These are phyloP conservation scores for Allygus modestus DNA, from an alignment of 2,888 invertebrate genomes.

Conservation along the genomic window DNA sequence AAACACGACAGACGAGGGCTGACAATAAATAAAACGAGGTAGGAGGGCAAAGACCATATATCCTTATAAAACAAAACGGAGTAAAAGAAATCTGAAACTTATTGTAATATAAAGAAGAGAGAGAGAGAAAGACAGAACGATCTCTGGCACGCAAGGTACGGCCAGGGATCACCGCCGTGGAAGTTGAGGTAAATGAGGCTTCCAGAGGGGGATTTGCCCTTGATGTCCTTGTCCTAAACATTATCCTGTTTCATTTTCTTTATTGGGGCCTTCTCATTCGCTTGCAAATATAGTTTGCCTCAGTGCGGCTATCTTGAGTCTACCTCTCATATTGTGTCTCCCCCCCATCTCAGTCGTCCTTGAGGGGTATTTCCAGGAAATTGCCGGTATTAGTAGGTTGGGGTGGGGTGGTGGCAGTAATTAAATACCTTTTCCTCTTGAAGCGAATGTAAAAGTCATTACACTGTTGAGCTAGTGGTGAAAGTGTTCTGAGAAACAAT, in stretches of 20 bases:
- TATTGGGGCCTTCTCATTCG: conserved; percentile 54
- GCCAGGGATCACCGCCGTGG: conserved; percentile 19
- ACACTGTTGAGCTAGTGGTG: not conserved
- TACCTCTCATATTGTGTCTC: conserved; percentile 37
- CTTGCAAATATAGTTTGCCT: conserved; percentile 57
- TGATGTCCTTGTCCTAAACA: conserved; percentile 51
- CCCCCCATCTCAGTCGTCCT: conserved; percentile 21
- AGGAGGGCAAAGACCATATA: conserved; percentile 31
- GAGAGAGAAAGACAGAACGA: conserved; percentile 10
- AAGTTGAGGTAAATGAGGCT: conserved; percentile 47
- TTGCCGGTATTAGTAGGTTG: conserved; percentile 5
- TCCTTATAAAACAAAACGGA: conserved; percentile 52
- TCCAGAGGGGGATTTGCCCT: conserved; percentile 46
- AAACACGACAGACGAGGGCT: conserved; percentile 29
- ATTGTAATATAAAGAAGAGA: conserved; percentile 34
- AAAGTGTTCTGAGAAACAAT: not conserved
- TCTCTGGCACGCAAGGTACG: conserved; percentile 44
- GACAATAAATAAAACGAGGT: conserved; percentile 33
- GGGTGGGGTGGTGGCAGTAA: conserved; percentile 14
- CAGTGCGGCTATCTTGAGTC: conserved; percentile 39
- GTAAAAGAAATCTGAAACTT: conserved; percentile 57
- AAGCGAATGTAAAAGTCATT: conserved; percentile 11
- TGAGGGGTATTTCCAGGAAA: conserved; percentile 55
- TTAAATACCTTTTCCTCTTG: conserved; percentile 33
- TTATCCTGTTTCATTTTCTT: conserved; percentile 58